A percentile compares a stretch with the other conserved stretches of the same genome.
These are phyloP conservation scores for Cuculus canorus DNA, from an alignment of 2,797 vertebrate species.

Conservation along the genomic window DNA sequence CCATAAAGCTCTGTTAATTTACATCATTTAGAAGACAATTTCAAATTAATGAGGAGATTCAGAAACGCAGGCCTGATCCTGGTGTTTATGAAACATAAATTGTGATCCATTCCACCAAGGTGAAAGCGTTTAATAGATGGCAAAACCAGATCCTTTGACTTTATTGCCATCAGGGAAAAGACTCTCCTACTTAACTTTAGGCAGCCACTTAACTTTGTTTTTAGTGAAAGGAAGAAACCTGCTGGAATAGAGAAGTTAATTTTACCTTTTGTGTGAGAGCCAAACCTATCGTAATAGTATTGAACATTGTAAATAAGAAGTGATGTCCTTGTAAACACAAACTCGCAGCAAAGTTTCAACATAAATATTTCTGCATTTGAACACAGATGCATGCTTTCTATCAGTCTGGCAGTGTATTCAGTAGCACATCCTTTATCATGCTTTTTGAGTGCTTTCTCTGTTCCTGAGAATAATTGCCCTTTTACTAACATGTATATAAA, in stretches of 20 bases:
- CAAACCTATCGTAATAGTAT: not conserved
- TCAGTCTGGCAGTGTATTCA: not conserved
- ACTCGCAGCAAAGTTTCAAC: not conserved
- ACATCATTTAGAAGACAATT: not conserved
- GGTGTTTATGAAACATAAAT: not conserved
- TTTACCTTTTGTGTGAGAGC: not conserved
- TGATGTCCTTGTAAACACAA: not conserved
- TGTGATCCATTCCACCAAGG: not conserved
- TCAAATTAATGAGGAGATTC: not conserved
- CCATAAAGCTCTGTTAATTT: not conserved
- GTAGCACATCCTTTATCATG: not conserved
- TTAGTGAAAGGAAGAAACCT: not conserved
- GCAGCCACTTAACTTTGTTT: not conserved
- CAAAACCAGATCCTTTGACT: not conserved
- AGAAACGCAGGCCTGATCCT: not conserved
- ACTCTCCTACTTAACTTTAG: not conserved
- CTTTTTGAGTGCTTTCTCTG: not conserved
- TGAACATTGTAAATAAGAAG: not conserved
- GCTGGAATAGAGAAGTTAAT: not conserved
- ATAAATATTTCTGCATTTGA: constrained; percentile 17
- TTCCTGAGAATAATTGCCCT: constrained; percentile 28
- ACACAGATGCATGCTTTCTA: not conserved
- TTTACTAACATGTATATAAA: constrained; percentile 31
- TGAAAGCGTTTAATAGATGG: not conserved
- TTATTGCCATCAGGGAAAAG: not conserved